Percentiles rank a stretch among this genome's conserved stretches.
Conservation (phyloP, 2,113 vertebrate genomes). For the Cariama cristata region DNA sequence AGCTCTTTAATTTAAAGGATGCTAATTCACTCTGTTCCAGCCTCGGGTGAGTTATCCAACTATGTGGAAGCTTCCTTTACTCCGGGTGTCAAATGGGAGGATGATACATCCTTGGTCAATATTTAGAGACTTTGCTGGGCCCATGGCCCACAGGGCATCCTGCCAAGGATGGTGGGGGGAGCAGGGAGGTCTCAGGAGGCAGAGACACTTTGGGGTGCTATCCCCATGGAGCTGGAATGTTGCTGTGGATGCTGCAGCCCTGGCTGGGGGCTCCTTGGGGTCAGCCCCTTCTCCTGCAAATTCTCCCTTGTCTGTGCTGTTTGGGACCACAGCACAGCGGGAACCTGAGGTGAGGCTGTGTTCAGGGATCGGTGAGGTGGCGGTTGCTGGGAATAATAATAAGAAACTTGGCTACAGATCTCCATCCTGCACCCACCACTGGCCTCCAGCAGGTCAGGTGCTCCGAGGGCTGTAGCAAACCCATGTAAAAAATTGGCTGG, state of each 20-base stretch:
- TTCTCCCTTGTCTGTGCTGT: background rate
- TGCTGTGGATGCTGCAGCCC: background rate
- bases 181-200: background rate
- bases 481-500: slow-evolving; percentile 28
- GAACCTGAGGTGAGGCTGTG: background rate
- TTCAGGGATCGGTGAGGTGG: background rate
- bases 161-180: rapidly evolving
- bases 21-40: background rate
- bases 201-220: background rate
- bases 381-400: slow-evolving; percentile 2
- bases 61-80: background rate
- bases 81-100: background rate
- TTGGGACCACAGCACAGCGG: background rate
- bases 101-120: background rate
- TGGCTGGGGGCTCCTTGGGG: background rate
- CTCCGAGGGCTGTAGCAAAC: background rate
- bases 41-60: background rate
- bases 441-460: background rate
- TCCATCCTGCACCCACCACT: background rate
- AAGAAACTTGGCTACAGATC: background rate
- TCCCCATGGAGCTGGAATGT: background rate
- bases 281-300: background rate
- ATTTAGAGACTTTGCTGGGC: background rate
- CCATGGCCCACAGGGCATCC: background rate
- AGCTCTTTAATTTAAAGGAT: slow-evolving; percentile 59